phyloP scores from a whole-genome alignment of 2,888 invertebrate genomes.

The Eupeodes luniger region DNA sequence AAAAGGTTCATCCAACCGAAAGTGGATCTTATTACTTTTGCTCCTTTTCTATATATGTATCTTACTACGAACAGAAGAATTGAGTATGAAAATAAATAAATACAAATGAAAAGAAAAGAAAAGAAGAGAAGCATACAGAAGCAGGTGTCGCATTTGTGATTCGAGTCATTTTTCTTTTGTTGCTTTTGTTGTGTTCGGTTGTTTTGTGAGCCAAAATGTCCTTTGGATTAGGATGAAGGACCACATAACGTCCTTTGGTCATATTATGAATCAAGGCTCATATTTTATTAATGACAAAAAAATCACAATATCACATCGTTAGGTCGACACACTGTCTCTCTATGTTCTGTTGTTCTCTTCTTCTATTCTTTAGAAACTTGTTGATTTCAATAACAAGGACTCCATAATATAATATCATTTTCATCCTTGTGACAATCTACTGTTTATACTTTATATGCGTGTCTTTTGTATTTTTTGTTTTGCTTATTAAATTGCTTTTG shows the following conservation, averaged over 20 bases:
- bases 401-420: neutral
- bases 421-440: constrained; percentile 36
- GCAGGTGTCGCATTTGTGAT: constrained; percentile 57
- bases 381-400: constrained; percentile 39
- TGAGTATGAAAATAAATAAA: constrained; percentile 9
- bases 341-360: no score
- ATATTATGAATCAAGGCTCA: constrained; percentile 15
- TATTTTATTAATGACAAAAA: constrained; percentile 2
- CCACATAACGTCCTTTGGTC: neutral
- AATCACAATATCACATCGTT: constrained; percentile 10
- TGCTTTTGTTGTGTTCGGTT: neutral
- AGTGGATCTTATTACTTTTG: constrained; percentile 64
- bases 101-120: neutral
- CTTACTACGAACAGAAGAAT: neutral
- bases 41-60: neutral
- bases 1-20: constrained; percentile 60
- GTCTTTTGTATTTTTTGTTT: neutral
- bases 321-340: neutral
- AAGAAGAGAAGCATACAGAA: neutral
- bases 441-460: constrained; percentile 16
- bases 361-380: neutral
- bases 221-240: constrained; percentile 17
- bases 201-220: constrained; percentile 5
- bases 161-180: constrained; percentile 28
- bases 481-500: constrained; percentile 19